These are phyloP conservation scores for Pheosia tremula DNA, from an alignment of 2,888 invertebrate genomes.

Conservation along the genomic window DNA sequence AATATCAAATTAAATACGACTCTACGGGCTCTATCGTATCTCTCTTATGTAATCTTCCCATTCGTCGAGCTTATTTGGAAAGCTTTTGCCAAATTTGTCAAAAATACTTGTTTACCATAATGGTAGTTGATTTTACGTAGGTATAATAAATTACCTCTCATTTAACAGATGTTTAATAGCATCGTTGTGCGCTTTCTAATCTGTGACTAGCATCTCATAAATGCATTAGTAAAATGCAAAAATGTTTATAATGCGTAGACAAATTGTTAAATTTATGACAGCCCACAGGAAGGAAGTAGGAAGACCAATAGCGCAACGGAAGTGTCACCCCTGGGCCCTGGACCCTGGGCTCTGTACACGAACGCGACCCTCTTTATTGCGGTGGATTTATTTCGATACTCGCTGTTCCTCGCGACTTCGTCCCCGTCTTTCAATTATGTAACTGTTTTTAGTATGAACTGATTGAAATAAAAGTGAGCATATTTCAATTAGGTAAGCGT, in stretches of 20 bases:
- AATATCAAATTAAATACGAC: conserved; percentile 30
- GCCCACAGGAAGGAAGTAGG: conserved; percentile 47
- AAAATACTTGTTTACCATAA: background rate
- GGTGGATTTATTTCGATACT: conserved; percentile 28
- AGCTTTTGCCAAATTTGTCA: conserved; percentile 6
- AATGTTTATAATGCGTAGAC: conserved; percentile 14
- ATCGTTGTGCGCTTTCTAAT: too few relatives aligned
- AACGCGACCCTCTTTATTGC: conserved; percentile 30
- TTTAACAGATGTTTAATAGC: too few relatives aligned
- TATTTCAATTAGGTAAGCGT: too few relatives aligned
- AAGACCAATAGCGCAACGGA: conserved; percentile 44
- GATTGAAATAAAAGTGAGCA: too few relatives aligned
- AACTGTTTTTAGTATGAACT: too few relatives aligned
- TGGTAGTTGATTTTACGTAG: background rate
- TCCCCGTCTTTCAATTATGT: too few relatives aligned
- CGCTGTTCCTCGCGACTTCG: conserved; percentile 1
- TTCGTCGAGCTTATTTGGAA: background rate
- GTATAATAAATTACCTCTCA: background rate
- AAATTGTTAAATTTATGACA: conserved; percentile 12
- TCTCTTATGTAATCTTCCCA: background rate
- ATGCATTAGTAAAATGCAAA: conserved; percentile 4
- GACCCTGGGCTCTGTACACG: conserved; percentile 7
- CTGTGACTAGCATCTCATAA: background rate
- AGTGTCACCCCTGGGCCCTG: conserved; percentile 39
- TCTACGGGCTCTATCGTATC: conserved; percentile 23